These are phyloP conservation scores for Coelopa pilipes DNA, from an alignment of 2,888 invertebrate species.

Conservation along the genomic window DNA sequence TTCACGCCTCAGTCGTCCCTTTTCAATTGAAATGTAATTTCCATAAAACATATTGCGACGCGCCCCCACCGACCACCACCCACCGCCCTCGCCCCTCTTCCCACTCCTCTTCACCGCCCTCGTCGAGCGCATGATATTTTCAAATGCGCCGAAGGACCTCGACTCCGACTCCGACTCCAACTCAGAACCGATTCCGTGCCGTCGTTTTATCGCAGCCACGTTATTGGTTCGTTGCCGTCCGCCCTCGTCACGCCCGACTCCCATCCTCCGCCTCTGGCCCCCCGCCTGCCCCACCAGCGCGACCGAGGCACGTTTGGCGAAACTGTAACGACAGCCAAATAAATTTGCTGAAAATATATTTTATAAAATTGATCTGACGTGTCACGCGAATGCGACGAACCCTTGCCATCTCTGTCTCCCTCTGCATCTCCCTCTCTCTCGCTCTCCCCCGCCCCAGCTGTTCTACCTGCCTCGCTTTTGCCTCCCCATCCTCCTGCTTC, in stretches of 20 bases:
- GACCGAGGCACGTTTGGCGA: slow-evolving; percentile 26
- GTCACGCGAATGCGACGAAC: slow-evolving; percentile 31
- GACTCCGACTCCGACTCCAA: too few relatives aligned
- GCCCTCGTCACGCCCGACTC: not conserved
- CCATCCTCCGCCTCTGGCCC: not conserved
- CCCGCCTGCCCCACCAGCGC: slow-evolving; percentile 1
- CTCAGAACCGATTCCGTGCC: too few relatives aligned
- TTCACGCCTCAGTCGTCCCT: slow-evolving; percentile 34
- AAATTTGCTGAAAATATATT: slow-evolving; percentile 35
- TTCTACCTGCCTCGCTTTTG: too few relatives aligned
- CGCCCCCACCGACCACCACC: not conserved
- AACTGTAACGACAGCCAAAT: slow-evolving; percentile 30
- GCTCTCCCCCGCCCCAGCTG: too few relatives aligned
- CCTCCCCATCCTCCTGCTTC: slow-evolving; percentile 27
- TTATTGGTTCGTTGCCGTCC: slow-evolving; percentile 18
- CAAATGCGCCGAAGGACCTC: slow-evolving; percentile 23
- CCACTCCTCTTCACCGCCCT: not conserved
- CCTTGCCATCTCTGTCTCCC: slow-evolving; percentile 1
- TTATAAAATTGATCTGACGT: slow-evolving; percentile 36
- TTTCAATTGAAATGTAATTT: slow-evolving; percentile 37
- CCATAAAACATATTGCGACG: slow-evolving; percentile 33
- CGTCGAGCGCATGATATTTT: slow-evolving; percentile 25
- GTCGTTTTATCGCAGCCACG: slow-evolving; percentile 1
- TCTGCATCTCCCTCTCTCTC: too few relatives aligned
- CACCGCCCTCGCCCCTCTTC: slow-evolving; percentile 15